Conservation (phyloP, 2,797 vertebrate genomes). For the Phrynocephalus forsythii region DNA sequence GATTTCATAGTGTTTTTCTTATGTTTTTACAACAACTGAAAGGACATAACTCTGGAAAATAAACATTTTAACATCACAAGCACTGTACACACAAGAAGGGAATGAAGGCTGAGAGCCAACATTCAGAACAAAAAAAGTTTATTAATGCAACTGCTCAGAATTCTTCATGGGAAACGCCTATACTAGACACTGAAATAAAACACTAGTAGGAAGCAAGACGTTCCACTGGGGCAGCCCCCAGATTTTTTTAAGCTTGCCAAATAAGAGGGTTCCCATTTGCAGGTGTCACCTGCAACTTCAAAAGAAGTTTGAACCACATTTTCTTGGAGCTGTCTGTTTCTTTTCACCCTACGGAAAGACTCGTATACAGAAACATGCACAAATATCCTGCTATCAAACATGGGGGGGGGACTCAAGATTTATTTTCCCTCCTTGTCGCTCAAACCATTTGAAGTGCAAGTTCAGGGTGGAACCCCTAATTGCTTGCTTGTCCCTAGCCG, state of each 20-base stretch:
- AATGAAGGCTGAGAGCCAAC: no score
- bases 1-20: no score
- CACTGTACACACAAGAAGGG: no score
- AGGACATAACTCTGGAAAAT: neutral
- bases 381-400: slow-evolving; percentile 44
- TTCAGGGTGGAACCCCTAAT: slow-evolving; percentile 45
- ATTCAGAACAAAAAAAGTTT: neutral
- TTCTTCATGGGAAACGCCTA: slow-evolving; percentile 25
- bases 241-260: slow-evolving; percentile 61
- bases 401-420: slow-evolving; percentile 46
- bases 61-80: neutral
- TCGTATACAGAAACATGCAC: neutral
- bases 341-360: slow-evolving; percentile 44
- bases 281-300: slow-evolving; percentile 60
- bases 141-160: neutral
- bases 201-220: slow-evolving; percentile 41
- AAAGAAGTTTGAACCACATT: slow-evolving; percentile 56
- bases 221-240: slow-evolving; percentile 49
- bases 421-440: slow-evolving; percentile 55
- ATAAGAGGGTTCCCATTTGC: slow-evolving; percentile 40
- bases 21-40: no score
- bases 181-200: slow-evolving; percentile 39
- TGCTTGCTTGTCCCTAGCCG: slow-evolving; percentile 46
- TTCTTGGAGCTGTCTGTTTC: slow-evolving; percentile 57
- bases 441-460: slow-evolving; percentile 36